phyloP scores from a whole-genome alignment of 1,140 invertebrate species.

The Lanistes nyassanus region DNA sequence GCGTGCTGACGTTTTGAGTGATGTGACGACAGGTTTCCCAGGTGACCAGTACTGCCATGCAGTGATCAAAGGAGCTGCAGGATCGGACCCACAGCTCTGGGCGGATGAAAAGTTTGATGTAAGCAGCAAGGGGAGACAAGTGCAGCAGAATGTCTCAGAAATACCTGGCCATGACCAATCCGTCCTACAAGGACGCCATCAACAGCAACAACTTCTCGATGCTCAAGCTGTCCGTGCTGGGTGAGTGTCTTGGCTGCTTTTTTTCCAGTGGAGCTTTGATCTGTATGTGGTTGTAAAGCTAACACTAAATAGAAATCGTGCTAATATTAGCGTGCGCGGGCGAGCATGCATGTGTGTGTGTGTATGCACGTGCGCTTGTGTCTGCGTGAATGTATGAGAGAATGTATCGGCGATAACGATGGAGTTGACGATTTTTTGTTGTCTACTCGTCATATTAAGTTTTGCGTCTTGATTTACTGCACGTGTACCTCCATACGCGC shows the following conservation, averaged over 20 bases:
- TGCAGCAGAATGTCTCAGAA: constrained; percentile 6
- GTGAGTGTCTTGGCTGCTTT: constrained; percentile 29
- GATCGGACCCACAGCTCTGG: not conserved
- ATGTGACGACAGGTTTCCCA: not conserved
- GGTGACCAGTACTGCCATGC: not conserved
- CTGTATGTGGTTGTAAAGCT: too few species aligned
- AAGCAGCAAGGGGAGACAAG: not conserved
- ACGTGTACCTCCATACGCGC: too few species aligned
- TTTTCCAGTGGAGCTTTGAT: too few species aligned
- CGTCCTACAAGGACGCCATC: constrained; percentile 36
- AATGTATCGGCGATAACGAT: too few species aligned
- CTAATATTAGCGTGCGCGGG: too few species aligned
- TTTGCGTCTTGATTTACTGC: too few species aligned
- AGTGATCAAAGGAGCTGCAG: not conserved
- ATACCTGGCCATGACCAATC: constrained; percentile 32
- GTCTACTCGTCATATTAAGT: too few species aligned
- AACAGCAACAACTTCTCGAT: constrained; percentile 36
- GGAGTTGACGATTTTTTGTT: too few species aligned
- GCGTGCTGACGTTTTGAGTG: too few species aligned
- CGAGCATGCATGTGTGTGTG: constrained; percentile 6
- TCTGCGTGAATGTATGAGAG: too few species aligned
- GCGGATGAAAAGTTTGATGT: not conserved
- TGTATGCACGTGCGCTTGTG: not conserved
- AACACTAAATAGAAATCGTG: too few species aligned
- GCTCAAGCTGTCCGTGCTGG: constrained; percentile 36